Base-by-base conservation (phyloP, 1,140 invertebrate genomes). In the Pseudomyrmex dendroicus region DNA sequence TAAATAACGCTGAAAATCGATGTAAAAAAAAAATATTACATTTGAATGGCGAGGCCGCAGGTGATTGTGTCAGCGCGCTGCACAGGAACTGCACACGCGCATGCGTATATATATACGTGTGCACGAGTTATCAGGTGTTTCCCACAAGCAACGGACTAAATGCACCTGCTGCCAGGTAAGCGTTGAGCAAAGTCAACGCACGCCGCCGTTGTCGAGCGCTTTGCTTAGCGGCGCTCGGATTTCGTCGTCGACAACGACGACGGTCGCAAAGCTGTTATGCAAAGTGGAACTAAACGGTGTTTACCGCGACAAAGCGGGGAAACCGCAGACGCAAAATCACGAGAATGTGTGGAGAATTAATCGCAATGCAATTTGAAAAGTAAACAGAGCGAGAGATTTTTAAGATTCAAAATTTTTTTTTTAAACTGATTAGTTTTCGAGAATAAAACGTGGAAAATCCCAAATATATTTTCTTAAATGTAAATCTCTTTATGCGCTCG, bases 41-140 rank as follows among this genome's bases (percentile, higher is more conserved):
- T 25, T 25, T 10, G 2, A 70, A 57, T 62, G 70, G 70, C 68
- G 84, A 56, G 52, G 56, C 56, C 82, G 78, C 84, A 89, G 87
- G 78, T 89, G 87, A 89, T 44, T 72, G 72, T 72, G 59, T 80
- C 70, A 73, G 63, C n/a, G 8, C 35, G 5, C 5, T 52, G 59
- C 35, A 25, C 66, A 63, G 57, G 56, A 87, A 67, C 83, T 15
- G 15, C 56, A 56, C 20, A 85, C 82, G 52, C 82, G 77, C 61
- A 64, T 57, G 61, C 70, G 61, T 57, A 64, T 10, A 20, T 73
- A 84, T 10, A 20, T 73, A 84, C 50, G 64, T 64, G 64, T 20
- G 84, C 67, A 22, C 73, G 84, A 82, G 84, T 89, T 89, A 89
- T 89, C 87, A 88, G 86, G 80, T 85, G 87, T 88, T 88, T 88